Percentiles rank a stretch among this genome's conserved stretches.
Conservation (phyloP, 1,140 invertebrate genomes). For the Caerostris extrusa region DNA sequence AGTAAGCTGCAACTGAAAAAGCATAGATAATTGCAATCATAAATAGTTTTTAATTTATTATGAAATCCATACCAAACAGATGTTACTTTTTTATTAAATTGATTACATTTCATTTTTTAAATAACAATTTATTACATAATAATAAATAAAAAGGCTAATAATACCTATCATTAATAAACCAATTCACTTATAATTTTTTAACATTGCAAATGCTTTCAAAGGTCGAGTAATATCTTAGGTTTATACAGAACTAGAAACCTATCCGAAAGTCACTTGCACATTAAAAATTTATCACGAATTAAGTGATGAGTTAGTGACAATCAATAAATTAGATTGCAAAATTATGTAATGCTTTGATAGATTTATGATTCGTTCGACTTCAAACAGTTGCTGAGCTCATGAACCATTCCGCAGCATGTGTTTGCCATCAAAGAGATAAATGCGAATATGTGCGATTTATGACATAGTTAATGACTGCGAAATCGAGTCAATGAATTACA, state of each 20-base stretch:
- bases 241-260: neutral
- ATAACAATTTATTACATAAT: no score
- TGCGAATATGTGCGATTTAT: neutral
- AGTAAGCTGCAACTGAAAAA: no score
- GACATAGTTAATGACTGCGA: neutral
- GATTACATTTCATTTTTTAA: no score
- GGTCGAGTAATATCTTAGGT: neutral
- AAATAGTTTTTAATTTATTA: no score
- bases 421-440: neutral
- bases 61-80: no score
- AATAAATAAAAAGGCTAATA: no score
- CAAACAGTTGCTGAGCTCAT: neutral
- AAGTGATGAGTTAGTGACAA: neutral
- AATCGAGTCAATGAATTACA: neutral
- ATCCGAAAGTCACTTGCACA: neutral
- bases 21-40: no score
- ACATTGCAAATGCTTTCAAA: neutral
- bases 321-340: neutral
- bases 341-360: neutral
- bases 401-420: conserved; percentile 1
- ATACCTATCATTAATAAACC: no score
- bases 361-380: neutral
- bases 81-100: no score
- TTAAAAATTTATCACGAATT: neutral
- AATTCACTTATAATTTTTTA: no score